Conservation (phyloP, 2,797 vertebrate genomes). For the Typhlichthys subterraneus region DNA sequence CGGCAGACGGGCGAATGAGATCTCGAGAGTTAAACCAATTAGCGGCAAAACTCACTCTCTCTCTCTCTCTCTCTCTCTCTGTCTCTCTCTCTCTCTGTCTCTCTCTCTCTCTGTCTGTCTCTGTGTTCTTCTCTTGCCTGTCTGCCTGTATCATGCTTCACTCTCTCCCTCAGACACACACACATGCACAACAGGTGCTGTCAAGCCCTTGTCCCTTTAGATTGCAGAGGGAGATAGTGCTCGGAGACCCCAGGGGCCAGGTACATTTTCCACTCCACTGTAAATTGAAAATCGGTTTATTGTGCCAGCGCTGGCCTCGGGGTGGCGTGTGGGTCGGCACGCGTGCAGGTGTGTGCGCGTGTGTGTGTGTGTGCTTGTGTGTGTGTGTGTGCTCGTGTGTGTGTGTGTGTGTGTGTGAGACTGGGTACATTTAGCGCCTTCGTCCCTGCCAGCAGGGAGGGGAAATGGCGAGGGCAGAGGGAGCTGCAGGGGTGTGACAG, state of each 20-base stretch:
- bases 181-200: conserved; percentile 40
- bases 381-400: neutral
- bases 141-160: neutral
- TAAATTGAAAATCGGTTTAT: conserved; percentile 80
- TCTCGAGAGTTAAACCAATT: conserved; percentile 35
- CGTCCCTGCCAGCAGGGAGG: conserved; percentile 44
- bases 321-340: conserved; percentile 29
- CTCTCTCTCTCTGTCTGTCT: neutral
- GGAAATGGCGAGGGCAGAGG: conserved; percentile 47
- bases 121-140: neutral
- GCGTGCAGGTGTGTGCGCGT: conserved; percentile 11
- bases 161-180: conserved; percentile 14
- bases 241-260: conserved; percentile 48
- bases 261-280: conserved; percentile 79
- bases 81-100: neutral
- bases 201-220: conserved; percentile 48
- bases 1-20: conserved; percentile 39
- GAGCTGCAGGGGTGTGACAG: conserved; percentile 23
- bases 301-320: conserved; percentile 63
- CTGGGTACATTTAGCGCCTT: conserved; percentile 58
- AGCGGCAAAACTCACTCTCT: conserved; percentile 1
- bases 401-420: conserved; percentile 11
- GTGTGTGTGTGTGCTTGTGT: neutral
- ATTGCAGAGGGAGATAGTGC: conserved; percentile 53
- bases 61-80: no score